Percentiles rank a stretch among this genome's conserved stretches.
Evolutionary conservation across 2,888 invertebrate species (phyloP).

Genomic region (Amphipyra tragopoginis): DNA sequence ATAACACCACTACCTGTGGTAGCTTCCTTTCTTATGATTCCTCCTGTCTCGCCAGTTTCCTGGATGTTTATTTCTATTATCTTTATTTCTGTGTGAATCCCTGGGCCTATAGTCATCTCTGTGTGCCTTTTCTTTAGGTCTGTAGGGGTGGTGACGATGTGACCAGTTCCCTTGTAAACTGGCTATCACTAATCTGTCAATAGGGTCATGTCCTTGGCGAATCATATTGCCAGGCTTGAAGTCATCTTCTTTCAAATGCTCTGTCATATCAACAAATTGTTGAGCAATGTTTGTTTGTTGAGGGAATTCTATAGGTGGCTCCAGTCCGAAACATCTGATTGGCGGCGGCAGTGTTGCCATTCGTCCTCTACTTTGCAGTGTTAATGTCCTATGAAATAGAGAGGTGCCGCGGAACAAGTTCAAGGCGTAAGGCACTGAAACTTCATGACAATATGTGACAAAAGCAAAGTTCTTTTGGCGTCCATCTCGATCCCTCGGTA

Average conservation of each 20-base stretch:
- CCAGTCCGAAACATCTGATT: slow-evolving; percentile 78
- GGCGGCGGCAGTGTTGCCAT: slow-evolving; percentile 77
- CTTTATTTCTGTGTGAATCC: slow-evolving; percentile 60
- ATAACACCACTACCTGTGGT: slow-evolving; percentile 67
- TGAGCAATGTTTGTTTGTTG: slow-evolving; percentile 71
- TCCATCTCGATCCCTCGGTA: slow-evolving; percentile 94
- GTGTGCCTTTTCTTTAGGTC: slow-evolving; percentile 70
- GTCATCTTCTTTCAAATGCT: slow-evolving; percentile 71
- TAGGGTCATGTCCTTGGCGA: slow-evolving; percentile 64
- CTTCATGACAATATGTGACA: slow-evolving; percentile 93
- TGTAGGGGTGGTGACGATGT: slow-evolving; percentile 83
- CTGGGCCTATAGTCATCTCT: slow-evolving; percentile 69
- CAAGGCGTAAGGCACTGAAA: slow-evolving; percentile 94
- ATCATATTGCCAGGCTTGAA: slow-evolving; percentile 60
- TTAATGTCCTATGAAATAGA: slow-evolving; percentile 91
- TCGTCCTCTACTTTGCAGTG: slow-evolving; percentile 80
- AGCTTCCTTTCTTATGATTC: slow-evolving; percentile 71
- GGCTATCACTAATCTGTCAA: slow-evolving; percentile 78
- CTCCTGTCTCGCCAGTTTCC: slow-evolving; percentile 75
- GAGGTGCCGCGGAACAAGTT: slow-evolving; percentile 92
- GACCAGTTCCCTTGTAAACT: slow-evolving; percentile 88
- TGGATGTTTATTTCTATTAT: slow-evolving; percentile 62
- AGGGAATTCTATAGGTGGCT: slow-evolving; percentile 70
- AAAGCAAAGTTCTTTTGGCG: slow-evolving; percentile 93
- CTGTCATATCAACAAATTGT: slow-evolving; percentile 82